Base-by-base conservation (phyloP, 2,797 vertebrate genomes). In the Dryobates pubescens region DNA sequence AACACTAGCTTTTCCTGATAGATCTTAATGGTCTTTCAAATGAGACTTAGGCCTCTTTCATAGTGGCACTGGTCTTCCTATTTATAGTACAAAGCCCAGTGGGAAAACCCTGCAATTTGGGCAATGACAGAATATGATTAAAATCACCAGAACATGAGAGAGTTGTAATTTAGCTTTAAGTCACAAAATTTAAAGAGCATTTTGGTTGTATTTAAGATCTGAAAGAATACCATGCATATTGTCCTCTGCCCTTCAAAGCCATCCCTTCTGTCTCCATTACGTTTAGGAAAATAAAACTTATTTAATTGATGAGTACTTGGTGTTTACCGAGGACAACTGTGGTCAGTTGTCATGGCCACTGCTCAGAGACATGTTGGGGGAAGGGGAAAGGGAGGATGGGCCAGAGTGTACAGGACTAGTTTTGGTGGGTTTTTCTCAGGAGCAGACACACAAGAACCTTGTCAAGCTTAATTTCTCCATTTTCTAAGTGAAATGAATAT, bases 81-180 rank as follows among this genome's bases (percentile, higher is more conserved):
- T 56, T 89, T 56, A 65, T 13, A 58, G 43, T 49, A 65, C 43
- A 49, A 70, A 86, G 70, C 84, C 12, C 9, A 24, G 26, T 4
- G 9, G 26, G 61, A 13, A 18, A 45, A 84, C 34, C 18, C 57
- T 51, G 32, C 53, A 69, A 86, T 75, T 36, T 73, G 61, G 63
- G 74, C 53, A 72, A 38, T 29, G 53, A 63, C 57, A 92, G 43
- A 83, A 83, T 36, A 73, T 86, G 64, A 88, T 81, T 74, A 85
- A 91, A 89, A 83, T 32, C 76, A 88, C n/a, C 38, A 75, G 34
- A 62, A 87, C 49, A 72, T 58, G 36, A 57, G 64, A 83, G 27
- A 68, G 62, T 43, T 58, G 57, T 38, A 53, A 6, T 89, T 83
- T 15, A 88, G 63, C 53, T 63, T 62, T 59, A 30, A 49, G 17